Evolutionary conservation across 2,797 vertebrate species (phyloP), one percentile per base, ranked within the genome.

Genomic region (Rhinogobio ventralis): DNA sequence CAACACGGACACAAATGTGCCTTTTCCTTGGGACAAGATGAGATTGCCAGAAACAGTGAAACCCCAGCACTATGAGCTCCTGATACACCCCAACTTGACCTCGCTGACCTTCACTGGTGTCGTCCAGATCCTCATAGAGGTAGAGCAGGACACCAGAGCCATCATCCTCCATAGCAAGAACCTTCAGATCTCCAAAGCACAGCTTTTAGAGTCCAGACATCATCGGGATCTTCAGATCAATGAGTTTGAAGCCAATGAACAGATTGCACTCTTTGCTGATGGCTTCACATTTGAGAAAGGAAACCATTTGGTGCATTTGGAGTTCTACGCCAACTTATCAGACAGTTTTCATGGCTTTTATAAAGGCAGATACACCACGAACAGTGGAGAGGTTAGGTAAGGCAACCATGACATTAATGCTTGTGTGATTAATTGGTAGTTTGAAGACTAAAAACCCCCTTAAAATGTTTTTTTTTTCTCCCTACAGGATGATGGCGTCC

Each of bases 21-120:
- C 25, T 0, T 97, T 97, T 83, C 97, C 96, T n/a, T 98, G 97
- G 97, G 80, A 92, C 74, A 92, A 92, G 53, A 94, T 96, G 89
- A 93, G 97, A 76, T 96, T 99, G 28, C 95, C 96, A 2, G 86
- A 87, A 85, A 88, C 92, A 0, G 51, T 97, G 10, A 45, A 86
- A 9, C 97, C 96, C 1, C 9, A 95, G 74, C 96, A 94, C 83
- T 99, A 99, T 4, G 90, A 95, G 60, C 95, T 99, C 39, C 91
- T 91, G 83, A 88, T 99, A 83, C 97, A 99, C 9, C 96, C 96
- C 33, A 98, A 99, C 91, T 92, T 98, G 85, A 97, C 95, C 88
- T 94, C 93, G 2, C 89, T 96, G 4, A 92, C 93, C 84, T 97
- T 97, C 82, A 85, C 84, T 1, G 97, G 97, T 4, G 88, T 92